Evolutionary conservation across 2,797 vertebrate species (phyloP).

Genomic region (Scolopax rusticola): DNA sequence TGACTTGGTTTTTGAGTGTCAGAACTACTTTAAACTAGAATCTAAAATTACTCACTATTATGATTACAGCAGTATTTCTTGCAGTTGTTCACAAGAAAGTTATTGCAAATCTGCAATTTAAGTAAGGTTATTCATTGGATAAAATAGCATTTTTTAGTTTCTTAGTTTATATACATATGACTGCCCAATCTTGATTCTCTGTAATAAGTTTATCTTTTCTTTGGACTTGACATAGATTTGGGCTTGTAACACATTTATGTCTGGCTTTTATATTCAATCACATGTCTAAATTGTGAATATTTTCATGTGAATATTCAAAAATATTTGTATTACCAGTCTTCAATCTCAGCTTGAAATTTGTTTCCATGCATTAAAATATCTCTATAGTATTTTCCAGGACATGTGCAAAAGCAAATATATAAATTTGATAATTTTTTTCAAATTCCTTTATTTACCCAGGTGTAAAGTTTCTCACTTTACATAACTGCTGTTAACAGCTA

Average conservation of each 20-base stretch:
- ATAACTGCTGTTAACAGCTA: not conserved
- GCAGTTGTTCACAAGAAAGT: not conserved
- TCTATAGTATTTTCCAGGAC: not conserved
- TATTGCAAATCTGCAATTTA: not conserved
- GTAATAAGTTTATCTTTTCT: not conserved
- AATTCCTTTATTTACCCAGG: not conserved
- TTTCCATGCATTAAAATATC: not conserved
- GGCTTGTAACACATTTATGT: not conserved
- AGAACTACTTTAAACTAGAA: not conserved
- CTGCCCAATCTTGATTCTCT: not conserved
- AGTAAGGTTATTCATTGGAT: not conserved
- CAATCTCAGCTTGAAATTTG: not conserved
- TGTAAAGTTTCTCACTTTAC: not conserved
- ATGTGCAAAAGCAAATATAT: not conserved
- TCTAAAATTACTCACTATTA: not conserved
- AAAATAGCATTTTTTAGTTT: not conserved
- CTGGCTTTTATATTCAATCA: not conserved
- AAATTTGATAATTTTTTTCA: not conserved
- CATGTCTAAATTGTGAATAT: not conserved
- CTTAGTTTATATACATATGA: not conserved
- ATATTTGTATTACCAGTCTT: not conserved
- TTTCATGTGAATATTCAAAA: not conserved
- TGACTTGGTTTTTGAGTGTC: not conserved
- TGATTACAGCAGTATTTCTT: not conserved
- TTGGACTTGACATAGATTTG: not conserved